phyloP scores from a whole-genome alignment of 1,140 invertebrate genomes.

The Laupala kohalensis region DNA sequence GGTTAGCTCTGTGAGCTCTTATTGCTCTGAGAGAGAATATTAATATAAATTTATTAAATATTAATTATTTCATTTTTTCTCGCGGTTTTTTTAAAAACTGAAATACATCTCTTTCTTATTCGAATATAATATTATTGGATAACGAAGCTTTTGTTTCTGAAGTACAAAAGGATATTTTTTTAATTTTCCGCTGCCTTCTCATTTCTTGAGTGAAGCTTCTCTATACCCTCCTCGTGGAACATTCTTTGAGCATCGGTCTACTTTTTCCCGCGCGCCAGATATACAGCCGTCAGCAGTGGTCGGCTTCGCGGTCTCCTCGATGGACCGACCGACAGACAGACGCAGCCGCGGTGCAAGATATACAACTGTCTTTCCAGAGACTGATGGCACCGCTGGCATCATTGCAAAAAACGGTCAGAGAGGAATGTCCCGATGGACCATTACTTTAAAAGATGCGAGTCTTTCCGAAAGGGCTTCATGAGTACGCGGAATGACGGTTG shows the following conservation, averaged over 20 bases:
- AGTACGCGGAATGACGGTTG: background rate
- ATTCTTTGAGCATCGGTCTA: background rate
- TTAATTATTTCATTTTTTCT: no score
- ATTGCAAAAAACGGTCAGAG: background rate
- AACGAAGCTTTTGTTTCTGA: no score
- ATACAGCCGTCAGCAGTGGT: background rate
- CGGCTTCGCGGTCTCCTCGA: no score
- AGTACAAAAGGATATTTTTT: no score
- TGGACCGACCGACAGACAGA: background rate
- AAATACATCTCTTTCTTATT: no score
- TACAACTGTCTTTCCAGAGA: background rate
- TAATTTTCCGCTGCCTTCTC: no score
- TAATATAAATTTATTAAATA: no score
- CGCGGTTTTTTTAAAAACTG: no score
- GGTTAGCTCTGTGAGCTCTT: no score
- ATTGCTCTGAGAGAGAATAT: no score
- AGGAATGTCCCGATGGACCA: background rate
- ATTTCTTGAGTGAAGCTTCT: no score
- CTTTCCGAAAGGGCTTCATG: background rate
- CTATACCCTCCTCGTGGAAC: background rate
- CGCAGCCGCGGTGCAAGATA: background rate
- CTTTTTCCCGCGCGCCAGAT: background rate
- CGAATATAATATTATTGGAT: no score
- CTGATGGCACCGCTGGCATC: background rate
- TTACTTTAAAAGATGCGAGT: background rate